Percentiles rank a stretch among this genome's conserved stretches.
These are phyloP conservation scores for Brienomyrus longianalis DNA, from an alignment of 2,113 vertebrate species.

Conservation along the genomic window DNA sequence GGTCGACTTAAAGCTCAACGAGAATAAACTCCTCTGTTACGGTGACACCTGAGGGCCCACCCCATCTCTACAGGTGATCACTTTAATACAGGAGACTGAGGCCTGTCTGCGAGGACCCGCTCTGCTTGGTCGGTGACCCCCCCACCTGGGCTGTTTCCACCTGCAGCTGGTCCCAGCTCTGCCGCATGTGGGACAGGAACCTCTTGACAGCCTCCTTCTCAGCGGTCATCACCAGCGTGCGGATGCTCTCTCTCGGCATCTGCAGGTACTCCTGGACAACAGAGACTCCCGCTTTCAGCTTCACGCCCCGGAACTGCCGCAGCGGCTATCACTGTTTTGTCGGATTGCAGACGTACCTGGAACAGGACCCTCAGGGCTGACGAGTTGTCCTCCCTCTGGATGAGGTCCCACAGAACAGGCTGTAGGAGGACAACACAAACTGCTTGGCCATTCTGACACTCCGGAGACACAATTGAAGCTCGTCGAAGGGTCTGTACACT, in stretches of 20 bases:
- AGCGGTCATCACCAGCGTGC: slow-evolving; percentile 70
- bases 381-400: slow-evolving; percentile 67
- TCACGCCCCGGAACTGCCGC: neutral
- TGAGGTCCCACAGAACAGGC: slow-evolving; percentile 76
- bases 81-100: neutral
- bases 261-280: slow-evolving; percentile 70
- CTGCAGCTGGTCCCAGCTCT: slow-evolving; percentile 70
- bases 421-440: slow-evolving; percentile 39
- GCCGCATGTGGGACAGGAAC: slow-evolving; percentile 73
- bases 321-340: neutral
- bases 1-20: neutral
- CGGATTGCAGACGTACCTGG: slow-evolving; percentile 54
- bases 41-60: neutral
- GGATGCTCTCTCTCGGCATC: slow-evolving; percentile 73
- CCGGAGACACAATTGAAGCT: neutral
- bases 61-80: neutral
- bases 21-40: neutral
- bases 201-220: slow-evolving; percentile 69
- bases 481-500: neutral
- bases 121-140: neutral
- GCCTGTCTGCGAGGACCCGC: neutral
- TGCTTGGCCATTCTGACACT: neutral
- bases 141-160: slow-evolving; percentile 61
- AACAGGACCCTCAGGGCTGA: slow-evolving; percentile 66
- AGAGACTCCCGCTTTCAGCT: neutral